Evolutionary conservation across 2,797 vertebrate species (phyloP), one percentile per base, ranked within the genome.

Genomic region (Phalloptychus januarius): DNA sequence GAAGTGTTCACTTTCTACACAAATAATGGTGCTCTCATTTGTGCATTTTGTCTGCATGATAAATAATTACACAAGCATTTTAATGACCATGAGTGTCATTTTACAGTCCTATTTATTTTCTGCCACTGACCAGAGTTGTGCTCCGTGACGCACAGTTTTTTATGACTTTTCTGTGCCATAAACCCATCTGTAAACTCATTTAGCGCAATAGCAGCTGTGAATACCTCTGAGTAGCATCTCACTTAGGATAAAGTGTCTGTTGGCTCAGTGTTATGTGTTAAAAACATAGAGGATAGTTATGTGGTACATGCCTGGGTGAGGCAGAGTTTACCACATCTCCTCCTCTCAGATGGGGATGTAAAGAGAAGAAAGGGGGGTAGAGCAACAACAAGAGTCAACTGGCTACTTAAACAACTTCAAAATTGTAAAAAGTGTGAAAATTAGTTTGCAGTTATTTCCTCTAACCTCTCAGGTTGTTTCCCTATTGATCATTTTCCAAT

Each of bases 381-480:
- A n/a, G n/a, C n/a, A n/a, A n/a, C n/a, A n/a, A n/a, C n/a, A n/a
- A n/a, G n/a, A 84, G 78, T 56, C 80, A 78, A 76, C 38, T 74
- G 81, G 82, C 82, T 87, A 79, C 83, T 79, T 82, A 76, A 87
- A 84, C 79, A 87, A 72, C 82, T 88, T 79, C 82, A 76, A 69
- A 70, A 85, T 81, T 78, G 16, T 71, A 86, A 73, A 73, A 79
- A 71, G 76, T 77, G 75, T 40, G 38, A 74, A 78, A 73, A 75
- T 79, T 83, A 45, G 0, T 40, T 77, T 69, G 84, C 79, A 87
- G 78, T 79, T 83, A 78, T 87, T 87, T 87, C 74, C 77, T 74
- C 71, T 70, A 85, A 85, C 78, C 84, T 75, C 80, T 83, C 25
- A 76, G 71, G 75, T 69, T 81, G 25, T 78, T 89, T 79, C 72